Conservation (phyloP, 2,113 vertebrate species). For the Salvator merianae region DNA sequence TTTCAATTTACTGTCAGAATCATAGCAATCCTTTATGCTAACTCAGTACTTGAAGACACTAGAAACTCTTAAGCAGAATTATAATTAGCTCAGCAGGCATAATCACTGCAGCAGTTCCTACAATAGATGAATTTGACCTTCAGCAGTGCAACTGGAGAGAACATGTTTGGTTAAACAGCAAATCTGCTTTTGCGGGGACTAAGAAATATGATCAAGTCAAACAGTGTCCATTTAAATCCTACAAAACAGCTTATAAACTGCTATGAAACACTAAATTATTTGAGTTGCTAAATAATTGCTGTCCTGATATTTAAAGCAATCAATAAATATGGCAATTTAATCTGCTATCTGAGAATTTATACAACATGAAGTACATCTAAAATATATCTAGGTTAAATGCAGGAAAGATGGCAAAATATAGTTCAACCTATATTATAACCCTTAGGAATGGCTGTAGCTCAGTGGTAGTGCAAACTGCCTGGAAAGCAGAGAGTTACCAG, state of each 20-base stretch:
- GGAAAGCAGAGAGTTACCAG: no score
- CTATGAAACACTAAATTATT: neutral
- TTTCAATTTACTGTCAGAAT: neutral
- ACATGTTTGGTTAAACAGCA: neutral
- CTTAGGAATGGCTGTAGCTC: no score
- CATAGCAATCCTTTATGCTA: accelerated
- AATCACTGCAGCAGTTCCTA: slow-evolving; percentile 27
- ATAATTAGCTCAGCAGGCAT: neutral
- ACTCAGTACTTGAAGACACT: neutral
- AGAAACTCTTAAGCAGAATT: neutral
- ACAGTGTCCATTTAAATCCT: neutral
- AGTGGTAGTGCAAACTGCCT: no score
- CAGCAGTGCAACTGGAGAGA: neutral
- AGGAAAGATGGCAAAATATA: neutral
- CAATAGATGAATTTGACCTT: slow-evolving; percentile 24
- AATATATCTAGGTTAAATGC: neutral
- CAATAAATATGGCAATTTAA: neutral
- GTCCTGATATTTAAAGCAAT: neutral
- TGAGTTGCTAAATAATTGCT: neutral
- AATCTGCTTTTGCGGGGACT: neutral
- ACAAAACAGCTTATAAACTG: neutral
- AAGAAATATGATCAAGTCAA: neutral
- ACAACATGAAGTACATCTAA: slow-evolving; percentile 18
- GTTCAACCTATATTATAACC: no score
- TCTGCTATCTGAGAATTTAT: neutral